phyloP scores from a whole-genome alignment of 2,797 vertebrate species.

The Melanotaenia parkinsoni region DNA sequence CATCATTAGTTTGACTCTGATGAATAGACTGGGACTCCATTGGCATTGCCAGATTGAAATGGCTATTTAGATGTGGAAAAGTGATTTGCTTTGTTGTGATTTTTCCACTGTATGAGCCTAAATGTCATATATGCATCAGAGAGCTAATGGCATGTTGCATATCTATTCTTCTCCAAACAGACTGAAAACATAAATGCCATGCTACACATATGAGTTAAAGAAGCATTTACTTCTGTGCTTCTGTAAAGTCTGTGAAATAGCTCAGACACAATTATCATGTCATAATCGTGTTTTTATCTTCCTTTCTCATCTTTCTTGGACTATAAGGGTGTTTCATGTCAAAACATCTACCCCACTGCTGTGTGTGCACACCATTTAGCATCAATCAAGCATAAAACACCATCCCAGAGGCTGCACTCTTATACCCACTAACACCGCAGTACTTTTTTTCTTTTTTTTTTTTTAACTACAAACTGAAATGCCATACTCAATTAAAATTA shows the following conservation, averaged over 20 bases:
- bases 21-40: slow-evolving; percentile 49
- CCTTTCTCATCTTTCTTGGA: slow-evolving; percentile 36
- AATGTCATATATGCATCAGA: slow-evolving; percentile 16
- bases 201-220: slow-evolving; percentile 20
- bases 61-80: slow-evolving; percentile 50
- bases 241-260: slow-evolving; percentile 11
- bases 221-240: not conserved
- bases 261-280: slow-evolving; percentile 30
- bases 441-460: slow-evolving; percentile 14
- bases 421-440: slow-evolving; percentile 46
- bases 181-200: slow-evolving; percentile 45
- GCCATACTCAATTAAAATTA: slow-evolving; percentile 56
- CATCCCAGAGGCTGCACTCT: slow-evolving; percentile 54
- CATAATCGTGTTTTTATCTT: slow-evolving; percentile 15
- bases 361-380: slow-evolving; percentile 68
- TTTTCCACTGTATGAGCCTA: slow-evolving; percentile 22
- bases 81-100: slow-evolving; percentile 46
- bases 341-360: slow-evolving; percentile 59
- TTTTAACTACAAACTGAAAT: slow-evolving; percentile 22
- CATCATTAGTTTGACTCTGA: slow-evolving; percentile 50
- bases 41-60: slow-evolving; percentile 25
- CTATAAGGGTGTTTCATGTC: slow-evolving; percentile 45
- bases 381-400: slow-evolving; percentile 72
- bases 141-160: slow-evolving; percentile 35
- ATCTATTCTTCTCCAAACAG: slow-evolving; percentile 27